Base-by-base conservation (phyloP, 2,888 invertebrate species). In the Platycheirus rosarum region DNA sequence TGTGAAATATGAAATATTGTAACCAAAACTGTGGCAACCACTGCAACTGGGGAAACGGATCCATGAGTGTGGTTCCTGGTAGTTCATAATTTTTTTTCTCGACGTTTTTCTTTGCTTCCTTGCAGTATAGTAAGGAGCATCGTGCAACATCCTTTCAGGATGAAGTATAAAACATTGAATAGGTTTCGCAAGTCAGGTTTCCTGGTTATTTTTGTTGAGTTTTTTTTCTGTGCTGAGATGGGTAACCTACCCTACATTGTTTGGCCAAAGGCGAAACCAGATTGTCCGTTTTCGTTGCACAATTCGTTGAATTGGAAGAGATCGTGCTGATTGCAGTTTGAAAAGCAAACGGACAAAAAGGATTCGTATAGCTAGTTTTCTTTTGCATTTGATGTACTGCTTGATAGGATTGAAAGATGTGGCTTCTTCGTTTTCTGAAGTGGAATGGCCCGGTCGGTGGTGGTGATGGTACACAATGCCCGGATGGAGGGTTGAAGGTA, bases 1-100 rank as follows among this genome's bases (percentile, higher is more conserved):
- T 66, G 44, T 44, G 60, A 71, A 70, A 66, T 80, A 80, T 80
- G 70, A 80, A 80, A 80, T 71, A 80, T 55, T 55, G 80, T 60
- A 66, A 60, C 80, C 60, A 35, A 69, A 63, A 68, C 13, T 35
- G 51, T 13, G 37, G 26, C 13, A 53, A 60, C 35, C 40, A 13
- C 20, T 42, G 16, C 57, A 2, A 3, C 55, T 2, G 20, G 32
- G 49, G 29, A 9, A 14, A 63, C 26, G 32, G 16, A 46, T 35
- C 20, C 18, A 23, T 16, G 13, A 53, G 20, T 46, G 44, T 55
- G 73, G 73, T 73, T 55, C 29, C 14, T 23, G 49, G 55, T 13
- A 16, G 44, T 71, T 55, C 18, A 40, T 23, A 16, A 42, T 2
- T 16, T 53, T 42, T 16, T 7, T 18, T 29, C n/a, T 29, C 20